Evolutionary conservation across 1,140 invertebrate species (phyloP), one percentile per base, ranked within the genome.

Genomic region (Drosophila sproati): DNA sequence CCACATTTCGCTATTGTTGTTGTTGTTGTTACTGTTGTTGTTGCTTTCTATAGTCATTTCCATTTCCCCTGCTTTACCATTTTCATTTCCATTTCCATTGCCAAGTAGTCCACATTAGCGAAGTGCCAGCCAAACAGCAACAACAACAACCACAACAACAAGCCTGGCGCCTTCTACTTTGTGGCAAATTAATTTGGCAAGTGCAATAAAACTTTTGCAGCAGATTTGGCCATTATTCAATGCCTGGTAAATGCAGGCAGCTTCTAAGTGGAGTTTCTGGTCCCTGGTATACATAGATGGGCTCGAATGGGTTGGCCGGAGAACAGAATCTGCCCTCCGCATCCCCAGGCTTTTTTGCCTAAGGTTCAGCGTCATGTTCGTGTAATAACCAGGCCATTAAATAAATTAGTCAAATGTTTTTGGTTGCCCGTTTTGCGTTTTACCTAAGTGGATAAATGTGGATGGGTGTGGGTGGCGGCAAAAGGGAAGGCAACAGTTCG

Each of bases 151-250:
- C 35, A 64, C 29, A 35, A 45, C 39, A 57, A 52, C 37, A 55
- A 67, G 52, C 34, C 28, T 57, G 59, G 60, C 71, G 71, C 64
- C 64, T 66, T 64, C 47, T 69, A 73, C 71, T 73, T 73, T 69
- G 71, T 71, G 67, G 73, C 77, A 76, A 77, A 78, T 76, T 78
- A 78, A 78, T 78, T 76, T 78, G 73, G 77, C 77, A 78, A 78
- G 66, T 78, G 77, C 77, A 78, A 76, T 78, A 78, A 78, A 76
- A 78, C 77, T 78, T 78, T 78, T 78, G 71, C 64, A 73, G 77
- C 77, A 78, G 68, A 78, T 78, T 78, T 78, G 67, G 77, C 68
- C 73, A 78, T 78, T 71, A 64, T 78, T 76, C 73, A 75, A 75
- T 74, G 72, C 67, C 72, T 62, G 59, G 51, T 69, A 69, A 74